Percentiles rank a stretch among this genome's conserved stretches.
phyloP scores from a whole-genome alignment of 1,140 invertebrate genomes.

The Pomacea maculata region DNA sequence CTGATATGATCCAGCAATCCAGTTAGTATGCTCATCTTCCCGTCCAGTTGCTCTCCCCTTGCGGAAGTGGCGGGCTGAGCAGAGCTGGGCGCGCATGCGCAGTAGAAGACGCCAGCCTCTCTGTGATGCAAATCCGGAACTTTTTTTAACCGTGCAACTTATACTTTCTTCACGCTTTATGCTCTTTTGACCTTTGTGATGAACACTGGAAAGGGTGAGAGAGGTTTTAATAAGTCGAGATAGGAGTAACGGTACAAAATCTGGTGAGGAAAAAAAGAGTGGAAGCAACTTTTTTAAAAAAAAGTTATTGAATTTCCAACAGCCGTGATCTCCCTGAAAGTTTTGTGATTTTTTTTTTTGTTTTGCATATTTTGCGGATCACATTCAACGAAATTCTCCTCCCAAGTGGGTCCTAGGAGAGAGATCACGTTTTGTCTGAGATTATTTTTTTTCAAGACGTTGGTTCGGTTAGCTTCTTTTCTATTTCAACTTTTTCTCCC shows the following conservation, averaged over 20 bases:
- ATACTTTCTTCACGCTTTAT: not conserved
- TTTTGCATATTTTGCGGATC: not conserved
- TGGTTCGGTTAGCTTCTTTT: not conserved
- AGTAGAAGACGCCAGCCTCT: slow-evolving; percentile 1
- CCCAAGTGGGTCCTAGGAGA: not conserved
- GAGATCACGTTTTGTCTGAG: not conserved
- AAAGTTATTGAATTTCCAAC: not conserved
- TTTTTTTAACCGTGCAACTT: not conserved
- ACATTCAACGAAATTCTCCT: not conserved
- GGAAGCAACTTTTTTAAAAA: not conserved
- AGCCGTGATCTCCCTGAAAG: not conserved
- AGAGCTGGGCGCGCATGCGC: slow-evolving; percentile 4
- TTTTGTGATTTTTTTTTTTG: not conserved
- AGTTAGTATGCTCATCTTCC: slow-evolving; percentile 26
- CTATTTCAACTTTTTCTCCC: not conserved
- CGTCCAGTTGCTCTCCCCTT: not conserved
- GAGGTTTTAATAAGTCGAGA: not conserved
- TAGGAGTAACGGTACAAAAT: not conserved
- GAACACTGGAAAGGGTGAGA: not conserved
- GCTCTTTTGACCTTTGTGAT: not conserved
- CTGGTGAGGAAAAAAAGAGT: not conserved
- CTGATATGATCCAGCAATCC: slow-evolving; percentile 23
- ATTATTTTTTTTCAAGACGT: not conserved
- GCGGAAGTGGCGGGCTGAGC: slow-evolving; percentile 10
- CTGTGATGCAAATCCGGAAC: not conserved